Conservation (phyloP, 2,113 vertebrate genomes). For the Pollimyrus isidori region DNA sequence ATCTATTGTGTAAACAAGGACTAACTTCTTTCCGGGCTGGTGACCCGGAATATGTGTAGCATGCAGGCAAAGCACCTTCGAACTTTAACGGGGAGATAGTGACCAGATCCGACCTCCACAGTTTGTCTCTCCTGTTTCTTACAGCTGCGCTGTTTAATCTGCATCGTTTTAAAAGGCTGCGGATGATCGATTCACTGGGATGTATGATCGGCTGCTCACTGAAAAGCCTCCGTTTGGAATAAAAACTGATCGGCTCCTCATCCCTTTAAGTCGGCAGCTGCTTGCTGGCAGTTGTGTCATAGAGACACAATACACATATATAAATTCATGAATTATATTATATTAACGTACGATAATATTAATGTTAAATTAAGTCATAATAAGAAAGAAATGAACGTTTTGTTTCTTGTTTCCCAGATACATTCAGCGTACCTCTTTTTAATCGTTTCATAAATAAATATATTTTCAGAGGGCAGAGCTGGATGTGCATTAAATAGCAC, state of each 20-base stretch:
- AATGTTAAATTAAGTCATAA: neutral
- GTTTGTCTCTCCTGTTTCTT: neutral
- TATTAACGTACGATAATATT: neutral
- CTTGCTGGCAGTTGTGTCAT: neutral
- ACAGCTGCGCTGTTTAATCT: neutral
- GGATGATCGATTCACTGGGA: neutral
- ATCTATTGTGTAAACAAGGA: conserved; percentile 13
- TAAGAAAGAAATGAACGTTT: neutral
- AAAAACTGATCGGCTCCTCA: neutral
- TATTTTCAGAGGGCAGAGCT: neutral
- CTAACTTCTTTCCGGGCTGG: neutral
- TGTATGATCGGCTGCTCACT: neutral
- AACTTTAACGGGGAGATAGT: neutral
- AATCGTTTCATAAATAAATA: neutral
- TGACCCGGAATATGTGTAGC: neutral
- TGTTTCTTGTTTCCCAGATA: neutral
- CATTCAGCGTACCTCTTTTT: neutral
- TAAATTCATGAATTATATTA: neutral
- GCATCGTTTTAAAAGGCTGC: neutral
- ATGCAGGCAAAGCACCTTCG: neutral
- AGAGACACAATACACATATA: neutral
- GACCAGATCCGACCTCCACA: neutral
- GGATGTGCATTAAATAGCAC: neutral
- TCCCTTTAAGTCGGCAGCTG: neutral
- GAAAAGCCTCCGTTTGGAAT: neutral